phyloP scores from a whole-genome alignment of 1,140 invertebrate species.

The Drosophila pruinosa region DNA sequence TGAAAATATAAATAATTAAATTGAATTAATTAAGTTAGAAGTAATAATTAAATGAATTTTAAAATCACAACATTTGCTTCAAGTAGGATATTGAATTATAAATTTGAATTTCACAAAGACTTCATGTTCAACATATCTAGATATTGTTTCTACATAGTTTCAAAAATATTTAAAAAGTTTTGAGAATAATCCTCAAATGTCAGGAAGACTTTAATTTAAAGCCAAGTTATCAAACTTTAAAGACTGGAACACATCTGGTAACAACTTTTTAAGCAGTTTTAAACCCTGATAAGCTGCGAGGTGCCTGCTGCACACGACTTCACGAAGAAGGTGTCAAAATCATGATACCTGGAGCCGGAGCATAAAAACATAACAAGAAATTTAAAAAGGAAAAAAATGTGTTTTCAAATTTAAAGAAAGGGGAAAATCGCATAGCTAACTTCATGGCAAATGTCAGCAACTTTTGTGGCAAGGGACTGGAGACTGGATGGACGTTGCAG shows the following conservation, averaged over 20 bases:
- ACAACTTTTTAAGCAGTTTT: conserved; percentile 6
- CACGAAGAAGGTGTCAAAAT: conserved; percentile 25
- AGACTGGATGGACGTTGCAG: conserved; percentile 51
- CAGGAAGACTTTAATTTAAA: neutral
- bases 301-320: neutral
- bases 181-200: neutral
- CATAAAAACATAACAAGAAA: conserved; percentile 19
- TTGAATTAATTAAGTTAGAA: too few species aligned
- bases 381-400: conserved; percentile 32
- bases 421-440: conserved; percentile 27
- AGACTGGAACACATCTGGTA: neutral
- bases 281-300: neutral
- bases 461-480: conserved; percentile 27
- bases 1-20: too few species aligned
- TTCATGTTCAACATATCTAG: too few species aligned
- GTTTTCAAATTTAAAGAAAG: conserved; percentile 3
- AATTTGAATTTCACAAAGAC: too few species aligned
- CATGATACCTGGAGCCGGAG: conserved; percentile 36
- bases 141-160: too few species aligned
- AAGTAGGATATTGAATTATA: too few species aligned
- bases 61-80: too few species aligned
- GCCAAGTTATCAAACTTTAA: neutral
- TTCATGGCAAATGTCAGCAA: conserved; percentile 67
- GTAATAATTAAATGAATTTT: too few species aligned
- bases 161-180: neutral